A percentile compares a stretch with the other conserved stretches of the same genome.
phyloP scores from a whole-genome alignment of 2,888 invertebrate species.

The Brachynemurus nebulosus region DNA sequence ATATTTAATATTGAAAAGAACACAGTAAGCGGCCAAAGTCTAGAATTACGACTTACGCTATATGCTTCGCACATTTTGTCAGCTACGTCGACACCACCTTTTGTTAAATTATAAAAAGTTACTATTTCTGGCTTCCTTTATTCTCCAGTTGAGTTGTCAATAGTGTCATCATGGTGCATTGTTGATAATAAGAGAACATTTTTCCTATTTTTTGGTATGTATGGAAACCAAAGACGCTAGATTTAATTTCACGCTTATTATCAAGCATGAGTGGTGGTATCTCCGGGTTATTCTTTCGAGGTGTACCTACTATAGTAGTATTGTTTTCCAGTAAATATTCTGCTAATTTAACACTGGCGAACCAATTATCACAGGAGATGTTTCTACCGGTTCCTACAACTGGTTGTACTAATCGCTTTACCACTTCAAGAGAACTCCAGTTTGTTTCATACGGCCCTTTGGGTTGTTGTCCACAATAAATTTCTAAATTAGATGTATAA shows the following conservation, averaged over 20 bases:
- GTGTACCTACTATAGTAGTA: constrained; percentile 19
- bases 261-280: constrained; percentile 22
- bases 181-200: no score
- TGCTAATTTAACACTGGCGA: constrained; percentile 18
- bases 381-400: constrained; percentile 14
- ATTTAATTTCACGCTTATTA: no score
- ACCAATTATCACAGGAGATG: constrained; percentile 19
- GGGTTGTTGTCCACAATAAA: constrained; percentile 20
- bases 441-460: constrained; percentile 17
- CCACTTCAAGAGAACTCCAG: constrained; percentile 15
- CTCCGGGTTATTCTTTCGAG: constrained; percentile 22
- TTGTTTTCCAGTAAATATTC: constrained; percentile 16
- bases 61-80: no score
- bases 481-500: constrained; percentile 20
- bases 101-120: no score
- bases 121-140: no score
- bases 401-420: constrained; percentile 12
- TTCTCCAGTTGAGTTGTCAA: no score
- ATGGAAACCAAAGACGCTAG: background rate
- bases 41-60: no score
- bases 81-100: no score
- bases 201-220: no score
- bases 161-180: no score
- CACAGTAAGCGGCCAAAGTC: no score
- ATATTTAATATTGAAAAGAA: no score